Conservation (phyloP, 2,113 vertebrate species). For the Lipophrys pholis region DNA sequence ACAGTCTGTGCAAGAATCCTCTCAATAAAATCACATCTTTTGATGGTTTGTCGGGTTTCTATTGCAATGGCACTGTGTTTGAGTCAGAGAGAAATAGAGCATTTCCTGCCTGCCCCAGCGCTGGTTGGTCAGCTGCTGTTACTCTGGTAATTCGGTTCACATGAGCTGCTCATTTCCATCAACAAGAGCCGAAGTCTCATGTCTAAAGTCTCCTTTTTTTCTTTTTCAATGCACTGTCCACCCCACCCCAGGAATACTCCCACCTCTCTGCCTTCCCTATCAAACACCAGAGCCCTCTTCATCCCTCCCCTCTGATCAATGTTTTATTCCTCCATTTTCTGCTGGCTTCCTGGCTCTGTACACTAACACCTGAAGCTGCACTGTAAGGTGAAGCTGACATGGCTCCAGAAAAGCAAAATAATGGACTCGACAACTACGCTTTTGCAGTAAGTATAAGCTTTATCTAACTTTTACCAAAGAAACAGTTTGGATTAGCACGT, state of each 20-base stretch:
- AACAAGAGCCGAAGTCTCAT: constrained; percentile 51
- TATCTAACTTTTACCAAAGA: neutral
- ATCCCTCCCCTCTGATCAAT: constrained; percentile 14
- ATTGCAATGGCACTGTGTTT: neutral
- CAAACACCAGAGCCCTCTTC: constrained; percentile 6
- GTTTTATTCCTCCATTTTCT: constrained; percentile 28
- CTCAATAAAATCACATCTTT: neutral
- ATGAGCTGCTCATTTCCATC: constrained; percentile 74
- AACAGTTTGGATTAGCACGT: too few relatives aligned
- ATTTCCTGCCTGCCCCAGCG: neutral
- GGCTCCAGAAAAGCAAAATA: constrained; percentile 76
- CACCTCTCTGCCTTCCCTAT: constrained; percentile 3
- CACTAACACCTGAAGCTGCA: constrained; percentile 16
- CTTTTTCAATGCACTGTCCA: neutral
- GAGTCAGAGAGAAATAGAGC: neutral
- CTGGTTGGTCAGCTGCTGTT: constrained; percentile 64
- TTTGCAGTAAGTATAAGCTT: constrained; percentile 80
- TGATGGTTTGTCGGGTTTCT: neutral
- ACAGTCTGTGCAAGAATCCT: neutral
- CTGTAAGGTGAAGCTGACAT: constrained; percentile 54
- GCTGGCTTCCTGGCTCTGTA: neutral
- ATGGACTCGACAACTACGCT: constrained; percentile 73
- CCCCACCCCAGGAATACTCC: neutral
- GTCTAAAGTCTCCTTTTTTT: constrained; percentile 41
- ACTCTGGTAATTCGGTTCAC: constrained; percentile 76